A percentile compares a stretch with the other conserved stretches of the same genome.
These are phyloP conservation scores for Idaea straminata DNA, from an alignment of 2,888 invertebrate species.

Conservation along the genomic window DNA sequence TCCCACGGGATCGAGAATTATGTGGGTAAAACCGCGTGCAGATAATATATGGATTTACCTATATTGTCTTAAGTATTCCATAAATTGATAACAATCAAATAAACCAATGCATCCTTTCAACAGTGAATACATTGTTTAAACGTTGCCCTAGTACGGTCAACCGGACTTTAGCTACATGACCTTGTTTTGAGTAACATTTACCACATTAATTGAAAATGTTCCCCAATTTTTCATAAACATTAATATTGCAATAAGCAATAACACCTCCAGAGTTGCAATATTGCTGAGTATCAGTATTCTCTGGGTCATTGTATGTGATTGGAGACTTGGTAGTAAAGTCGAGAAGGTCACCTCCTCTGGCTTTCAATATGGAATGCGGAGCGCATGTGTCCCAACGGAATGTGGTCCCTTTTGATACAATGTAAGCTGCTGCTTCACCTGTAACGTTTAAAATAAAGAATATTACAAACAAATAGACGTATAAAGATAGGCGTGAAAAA, in stretches of 20 bases:
- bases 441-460: slow-evolving; percentile 20
- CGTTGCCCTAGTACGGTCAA: too few relatives aligned
- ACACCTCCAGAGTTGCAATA: slow-evolving; percentile 65
- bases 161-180: too few relatives aligned
- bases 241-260: slow-evolving; percentile 51
- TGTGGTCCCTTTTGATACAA: slow-evolving; percentile 89
- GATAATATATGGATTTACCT: neutral
- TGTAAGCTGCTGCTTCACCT: slow-evolving; percentile 81
- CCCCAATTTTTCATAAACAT: slow-evolving; percentile 45
- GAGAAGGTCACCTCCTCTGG: slow-evolving; percentile 88
- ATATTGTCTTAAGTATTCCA: neutral
- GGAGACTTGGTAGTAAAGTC: slow-evolving; percentile 42
- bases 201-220: slow-evolving; percentile 26
- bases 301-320: slow-evolving; percentile 58
- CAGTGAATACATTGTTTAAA: neutral
- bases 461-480: neutral
- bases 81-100: neutral
- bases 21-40: too few relatives aligned
- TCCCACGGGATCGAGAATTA: too few relatives aligned
- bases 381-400: slow-evolving; percentile 96
- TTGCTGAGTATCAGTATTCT: slow-evolving; percentile 45
- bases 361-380: slow-evolving; percentile 90
- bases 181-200: neutral
- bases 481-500: too few relatives aligned
- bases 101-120: neutral